Evolutionary conservation across 2,113 vertebrate genomes (phyloP), one percentile per base, ranked within the genome.

Genomic region (Sturnira hondurensis): DNA sequence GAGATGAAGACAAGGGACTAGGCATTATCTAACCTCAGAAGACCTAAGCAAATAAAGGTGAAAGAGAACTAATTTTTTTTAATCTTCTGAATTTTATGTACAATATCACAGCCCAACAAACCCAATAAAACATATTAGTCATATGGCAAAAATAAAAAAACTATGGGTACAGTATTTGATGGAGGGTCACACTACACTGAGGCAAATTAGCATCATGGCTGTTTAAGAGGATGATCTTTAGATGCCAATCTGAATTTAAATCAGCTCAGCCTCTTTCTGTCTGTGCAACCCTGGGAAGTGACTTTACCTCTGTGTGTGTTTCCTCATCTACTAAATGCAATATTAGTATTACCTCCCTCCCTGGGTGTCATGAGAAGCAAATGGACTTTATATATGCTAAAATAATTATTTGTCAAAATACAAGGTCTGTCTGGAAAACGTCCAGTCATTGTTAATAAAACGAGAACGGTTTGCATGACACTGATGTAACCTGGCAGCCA

Each of bases 11-110:
- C 52, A 14, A 45, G 76, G 28, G 28, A 38, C 31, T 3, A 33
- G 76, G 83, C 19, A 7, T 56, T 77, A 85, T 67, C 50, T 43
- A 92, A 0, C 73, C 68, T 67, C 71, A 87, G 87, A 93, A 76
- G n/a, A 77, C 76, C 28, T 86, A 33, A 50, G 63, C 93, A 98
- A 98, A 97, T 24, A 95, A 96, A 91, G 0, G 5, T 1, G 13
- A 31, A 78, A 31, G 81, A 36, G 81, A 95, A 96, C 22, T 50
- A 33, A 90, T 36, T 50, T 54, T 54, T 56, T 70, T 41, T 19
- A 20, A 86, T n/a, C 52, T 26, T 54, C 70, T 82, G 77, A 86
- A 67, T 77, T 94, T 47, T 82, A 92, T 33, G 16, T 47, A 28
- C 41, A 73, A 10, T 50, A 78, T 61, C 68, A 19, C 5, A 85